phyloP scores from a whole-genome alignment of 2,113 vertebrate genomes.

The Microcebus murinus region DNA sequence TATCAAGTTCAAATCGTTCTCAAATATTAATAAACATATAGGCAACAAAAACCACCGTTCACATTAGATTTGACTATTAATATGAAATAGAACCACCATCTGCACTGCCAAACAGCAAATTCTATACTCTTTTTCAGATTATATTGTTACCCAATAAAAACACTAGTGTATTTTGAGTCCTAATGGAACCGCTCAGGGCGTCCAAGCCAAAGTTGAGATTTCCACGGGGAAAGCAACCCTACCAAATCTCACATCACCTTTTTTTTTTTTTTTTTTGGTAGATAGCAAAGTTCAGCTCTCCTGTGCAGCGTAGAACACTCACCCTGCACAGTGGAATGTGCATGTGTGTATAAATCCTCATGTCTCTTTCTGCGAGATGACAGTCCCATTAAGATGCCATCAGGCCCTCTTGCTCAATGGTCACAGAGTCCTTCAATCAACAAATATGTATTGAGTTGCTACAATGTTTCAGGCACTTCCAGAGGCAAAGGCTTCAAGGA shows the following conservation, averaged over 20 bases:
- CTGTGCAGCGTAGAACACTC: background rate
- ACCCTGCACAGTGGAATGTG: background rate
- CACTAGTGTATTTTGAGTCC: constrained; percentile 49
- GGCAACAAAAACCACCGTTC: constrained; percentile 8
- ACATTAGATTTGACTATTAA: constrained; percentile 70
- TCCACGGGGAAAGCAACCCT: constrained; percentile 45
- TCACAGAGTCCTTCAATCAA: background rate
- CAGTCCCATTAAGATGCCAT: background rate
- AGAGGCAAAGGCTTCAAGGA: background rate
- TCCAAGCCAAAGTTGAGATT: constrained; percentile 50
- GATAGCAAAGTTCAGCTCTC: background rate
- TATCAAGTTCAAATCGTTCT: constrained; percentile 65
- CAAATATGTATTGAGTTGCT: background rate
- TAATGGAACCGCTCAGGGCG: constrained; percentile 55
- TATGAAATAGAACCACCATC: constrained; percentile 69
- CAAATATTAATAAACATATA: constrained; percentile 74
- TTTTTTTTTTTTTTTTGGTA: background rate
- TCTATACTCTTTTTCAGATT: constrained; percentile 72
- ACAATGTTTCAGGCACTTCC: background rate
- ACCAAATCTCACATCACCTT: background rate
- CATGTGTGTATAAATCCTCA: background rate
- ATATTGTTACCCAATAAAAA: constrained; percentile 68
- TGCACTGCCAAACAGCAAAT: constrained; percentile 56
- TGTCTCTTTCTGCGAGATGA: background rate
- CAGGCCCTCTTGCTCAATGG: background rate